A percentile compares a stretch with the other conserved stretches of the same genome.
Conservation (phyloP, 1,140 invertebrate genomes). For the Sweltsa coloradensis region DNA sequence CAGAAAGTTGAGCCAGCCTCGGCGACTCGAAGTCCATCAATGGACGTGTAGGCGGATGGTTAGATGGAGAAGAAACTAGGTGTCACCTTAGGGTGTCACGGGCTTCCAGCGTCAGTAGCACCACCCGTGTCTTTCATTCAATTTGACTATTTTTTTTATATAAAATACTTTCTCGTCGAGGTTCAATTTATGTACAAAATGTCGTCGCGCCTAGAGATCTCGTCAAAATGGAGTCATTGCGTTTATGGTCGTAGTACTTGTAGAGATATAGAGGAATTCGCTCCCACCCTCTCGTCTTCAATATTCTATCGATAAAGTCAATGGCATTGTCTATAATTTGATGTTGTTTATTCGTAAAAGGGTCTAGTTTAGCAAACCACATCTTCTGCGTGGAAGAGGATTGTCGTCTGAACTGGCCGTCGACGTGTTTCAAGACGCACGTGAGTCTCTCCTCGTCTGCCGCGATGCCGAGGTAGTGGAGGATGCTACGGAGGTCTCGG, state of each 20-base stretch:
- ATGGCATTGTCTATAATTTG: slow-evolving; percentile 18
- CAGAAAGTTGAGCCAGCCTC: no score
- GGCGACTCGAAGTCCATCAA: no score
- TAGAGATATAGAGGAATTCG: slow-evolving; percentile 19
- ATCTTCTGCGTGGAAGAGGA: slow-evolving; percentile 3
- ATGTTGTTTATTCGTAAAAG: slow-evolving; percentile 11
- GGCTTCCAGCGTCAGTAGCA: no score
- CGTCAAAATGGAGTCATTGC: no score
- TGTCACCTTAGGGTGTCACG: no score
- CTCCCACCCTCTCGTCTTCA: slow-evolving; percentile 9
- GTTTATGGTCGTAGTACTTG: slow-evolving; percentile 21
- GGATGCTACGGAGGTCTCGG: background rate
- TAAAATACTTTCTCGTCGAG: background rate
- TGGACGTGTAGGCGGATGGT: no score
- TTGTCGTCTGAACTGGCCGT: slow-evolving; percentile 4
- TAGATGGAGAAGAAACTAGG: no score
- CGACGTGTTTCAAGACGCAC: slow-evolving; percentile 3
- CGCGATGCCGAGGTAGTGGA: slow-evolving; percentile 3
- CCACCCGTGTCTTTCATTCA: no score
- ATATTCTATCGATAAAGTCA: slow-evolving; percentile 15
- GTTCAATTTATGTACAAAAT: no score
- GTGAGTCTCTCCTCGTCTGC: slow-evolving; percentile 5
- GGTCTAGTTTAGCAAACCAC: slow-evolving; percentile 4
- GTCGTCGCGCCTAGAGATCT: no score
- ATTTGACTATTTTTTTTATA: background rate